A percentile compares a stretch with the other conserved stretches of the same genome.
These are phyloP conservation scores for Sebastes kiyomatsui DNA, from an alignment of 2,797 vertebrate species.

Conservation along the genomic window DNA sequence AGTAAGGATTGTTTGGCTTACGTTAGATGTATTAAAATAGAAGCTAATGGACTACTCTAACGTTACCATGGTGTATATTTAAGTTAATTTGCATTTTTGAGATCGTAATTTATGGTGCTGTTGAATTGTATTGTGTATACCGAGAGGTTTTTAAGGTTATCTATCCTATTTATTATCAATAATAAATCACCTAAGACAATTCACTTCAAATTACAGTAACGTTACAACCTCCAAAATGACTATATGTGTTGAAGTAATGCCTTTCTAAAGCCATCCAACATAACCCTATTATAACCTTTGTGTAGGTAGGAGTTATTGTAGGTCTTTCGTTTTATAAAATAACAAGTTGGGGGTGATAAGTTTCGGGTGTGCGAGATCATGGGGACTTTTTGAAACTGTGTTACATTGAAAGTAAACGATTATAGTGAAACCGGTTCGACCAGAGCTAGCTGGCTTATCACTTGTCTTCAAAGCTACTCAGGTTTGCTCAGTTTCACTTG, in stretches of 20 bases:
- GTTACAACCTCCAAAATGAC: neutral
- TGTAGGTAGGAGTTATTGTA: neutral
- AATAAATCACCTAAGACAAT: neutral
- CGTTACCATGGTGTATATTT: rapidly evolving
- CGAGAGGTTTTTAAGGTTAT: too few relatives aligned
- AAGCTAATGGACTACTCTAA: too few relatives aligned
- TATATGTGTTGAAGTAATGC: neutral
- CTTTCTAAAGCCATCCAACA: neutral
- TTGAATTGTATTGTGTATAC: neutral
- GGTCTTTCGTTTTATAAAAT: neutral
- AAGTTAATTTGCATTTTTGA: neutral
- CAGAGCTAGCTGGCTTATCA: neutral
- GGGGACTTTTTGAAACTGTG: neutral
- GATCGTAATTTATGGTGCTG: neutral
- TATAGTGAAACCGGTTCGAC: neutral
- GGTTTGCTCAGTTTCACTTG: neutral
- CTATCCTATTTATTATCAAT: too few relatives aligned
- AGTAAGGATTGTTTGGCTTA: too few relatives aligned
- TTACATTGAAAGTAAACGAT: neutral
- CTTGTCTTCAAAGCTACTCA: neutral
- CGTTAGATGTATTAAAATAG: too few relatives aligned
- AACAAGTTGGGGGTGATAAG: neutral
- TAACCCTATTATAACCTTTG: neutral
- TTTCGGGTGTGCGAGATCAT: neutral
- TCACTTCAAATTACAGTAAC: neutral